A percentile compares a stretch with the other conserved stretches of the same genome.
phyloP scores from a whole-genome alignment of 2,888 invertebrate genomes.

The Acrocyrtus sp. region DNA sequence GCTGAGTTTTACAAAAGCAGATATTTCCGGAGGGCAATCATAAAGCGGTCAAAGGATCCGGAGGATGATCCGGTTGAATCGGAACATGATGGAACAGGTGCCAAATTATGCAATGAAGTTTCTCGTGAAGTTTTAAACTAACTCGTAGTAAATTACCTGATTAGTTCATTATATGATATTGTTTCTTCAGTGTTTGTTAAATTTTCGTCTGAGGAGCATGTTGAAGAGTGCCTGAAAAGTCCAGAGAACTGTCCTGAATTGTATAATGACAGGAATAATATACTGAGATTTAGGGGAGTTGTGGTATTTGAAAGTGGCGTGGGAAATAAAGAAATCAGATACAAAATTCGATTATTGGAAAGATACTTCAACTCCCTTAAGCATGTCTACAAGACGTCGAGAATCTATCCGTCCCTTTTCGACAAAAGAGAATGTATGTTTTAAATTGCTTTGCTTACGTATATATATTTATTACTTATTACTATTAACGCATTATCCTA shows the following conservation, averaged over 20 bases:
- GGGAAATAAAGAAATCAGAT: conserved; percentile 4
- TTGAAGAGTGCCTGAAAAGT: conserved; percentile 9
- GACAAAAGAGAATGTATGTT: conserved; percentile 21
- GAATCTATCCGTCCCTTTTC: background rate
- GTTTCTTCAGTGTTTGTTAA: conserved; percentile 3
- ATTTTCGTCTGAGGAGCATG: background rate
- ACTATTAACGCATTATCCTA: too few relatives aligned
- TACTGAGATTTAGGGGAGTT: conserved; percentile 11
- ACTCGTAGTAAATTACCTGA: too few relatives aligned
- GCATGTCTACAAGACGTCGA: conserved; percentile 6
- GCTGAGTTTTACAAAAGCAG: too few relatives aligned
- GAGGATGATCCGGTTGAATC: too few relatives aligned
- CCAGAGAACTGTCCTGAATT: background rate
- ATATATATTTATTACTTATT: too few relatives aligned
- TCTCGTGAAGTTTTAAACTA: too few relatives aligned
- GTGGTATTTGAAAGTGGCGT: conserved; percentile 25
- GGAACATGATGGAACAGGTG: too few relatives aligned
- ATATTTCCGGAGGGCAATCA: too few relatives aligned
- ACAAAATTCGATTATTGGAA: conserved; percentile 37
- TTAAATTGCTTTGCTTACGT: too few relatives aligned
- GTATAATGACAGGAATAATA: background rate
- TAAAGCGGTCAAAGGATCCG: too few relatives aligned
- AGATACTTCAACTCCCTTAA: conserved; percentile 12
- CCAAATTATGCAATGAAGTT: too few relatives aligned
- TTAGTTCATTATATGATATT: too few relatives aligned